phyloP scores from a whole-genome alignment of 1,140 invertebrate species.

The Trinorchestia longiramus region DNA sequence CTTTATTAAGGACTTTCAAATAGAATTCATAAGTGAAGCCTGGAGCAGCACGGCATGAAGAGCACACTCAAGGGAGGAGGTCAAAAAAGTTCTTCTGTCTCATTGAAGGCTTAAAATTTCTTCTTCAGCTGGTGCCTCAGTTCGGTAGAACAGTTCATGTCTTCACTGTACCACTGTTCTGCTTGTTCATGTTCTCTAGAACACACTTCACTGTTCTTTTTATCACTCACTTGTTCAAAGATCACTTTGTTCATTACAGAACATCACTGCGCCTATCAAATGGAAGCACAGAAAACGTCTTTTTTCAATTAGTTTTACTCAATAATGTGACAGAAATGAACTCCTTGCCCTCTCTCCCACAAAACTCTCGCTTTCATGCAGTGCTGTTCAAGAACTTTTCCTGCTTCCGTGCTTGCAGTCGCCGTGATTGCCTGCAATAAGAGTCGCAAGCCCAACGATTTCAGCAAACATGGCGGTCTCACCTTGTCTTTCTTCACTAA shows the following conservation, averaged over 20 bases:
- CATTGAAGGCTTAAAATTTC: background rate
- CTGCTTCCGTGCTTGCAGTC: background rate
- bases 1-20: no score
- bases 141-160: background rate
- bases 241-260: background rate
- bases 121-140: background rate
- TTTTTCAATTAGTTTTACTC: background rate
- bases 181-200: background rate
- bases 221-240: background rate
- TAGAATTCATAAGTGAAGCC: no score
- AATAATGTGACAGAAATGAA: background rate
- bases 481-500: background rate
- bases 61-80: background rate
- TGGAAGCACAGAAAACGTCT: background rate
- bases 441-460: background rate
- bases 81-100: background rate
- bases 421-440: background rate
- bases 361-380: conserved; percentile 26
- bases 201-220: background rate
- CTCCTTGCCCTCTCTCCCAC: background rate
- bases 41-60: background rate
- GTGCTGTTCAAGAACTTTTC: background rate
- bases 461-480: background rate
- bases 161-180: background rate
- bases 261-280: background rate